Conservation (phyloP, 2,888 invertebrate species). For the Ormyrus thymus region DNA sequence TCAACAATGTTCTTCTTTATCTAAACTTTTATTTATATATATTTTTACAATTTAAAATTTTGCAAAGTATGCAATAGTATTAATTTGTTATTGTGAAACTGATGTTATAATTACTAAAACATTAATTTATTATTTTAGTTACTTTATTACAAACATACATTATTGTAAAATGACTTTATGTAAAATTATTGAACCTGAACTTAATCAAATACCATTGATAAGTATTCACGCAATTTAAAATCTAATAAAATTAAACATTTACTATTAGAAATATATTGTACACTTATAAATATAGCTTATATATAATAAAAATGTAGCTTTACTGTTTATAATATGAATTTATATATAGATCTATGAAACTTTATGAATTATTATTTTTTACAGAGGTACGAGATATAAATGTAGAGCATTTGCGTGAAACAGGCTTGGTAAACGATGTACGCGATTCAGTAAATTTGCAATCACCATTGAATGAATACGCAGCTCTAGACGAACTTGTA, state of each 20-base stretch:
- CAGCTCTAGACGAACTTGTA: slow-evolving; percentile 78
- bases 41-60: no score
- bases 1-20: no score
- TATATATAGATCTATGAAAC: background rate
- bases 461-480: slow-evolving; percentile 75
- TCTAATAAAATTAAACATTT: background rate
- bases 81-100: slow-evolving; percentile 24
- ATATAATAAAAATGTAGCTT: background rate
- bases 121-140: background rate
- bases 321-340: background rate
- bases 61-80: background rate
- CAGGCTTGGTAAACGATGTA: slow-evolving; percentile 71
- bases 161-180: no score
- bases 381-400: slow-evolving; percentile 78
- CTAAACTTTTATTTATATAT: no score
- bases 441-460: slow-evolving; percentile 63
- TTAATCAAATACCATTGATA: no score
- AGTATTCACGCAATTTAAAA: no score
- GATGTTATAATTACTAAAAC: slow-evolving; percentile 26
- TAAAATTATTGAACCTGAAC: no score
- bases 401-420: slow-evolving; percentile 77
- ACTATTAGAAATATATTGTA: background rate
- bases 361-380: slow-evolving; percentile 21
- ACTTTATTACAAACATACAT: no score
- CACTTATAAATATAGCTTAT: background rate